Evolutionary conservation across 2,113 vertebrate species (phyloP), one percentile per base, ranked within the genome.

Genomic region (Aspidoscelis tigris): DNA sequence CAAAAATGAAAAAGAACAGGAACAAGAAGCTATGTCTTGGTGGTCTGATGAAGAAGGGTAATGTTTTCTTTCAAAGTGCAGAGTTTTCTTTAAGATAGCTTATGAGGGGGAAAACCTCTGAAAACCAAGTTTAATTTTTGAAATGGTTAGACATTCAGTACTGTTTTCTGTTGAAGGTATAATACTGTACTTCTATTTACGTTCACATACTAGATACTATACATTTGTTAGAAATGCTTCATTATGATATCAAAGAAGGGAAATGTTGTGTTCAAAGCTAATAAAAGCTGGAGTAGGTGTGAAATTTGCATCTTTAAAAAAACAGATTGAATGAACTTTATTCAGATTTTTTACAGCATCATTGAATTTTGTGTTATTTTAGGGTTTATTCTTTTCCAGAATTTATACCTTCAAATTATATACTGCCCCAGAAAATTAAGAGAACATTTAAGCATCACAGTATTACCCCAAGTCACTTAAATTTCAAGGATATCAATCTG

Each of bases 41-140:
- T 96, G 96, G 96, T 95, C 94, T n/a, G 96, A 97, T 43, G 96
- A 96, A 86, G 96, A 97, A 64, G 84, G 95, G 96, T 97, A 93
- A 93, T 50, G 20, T 24, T 14, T 89, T 39, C 2, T 12, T 0
- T n/a, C 21, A 7, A 4, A 18, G 18, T 61, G 18, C 58, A 61
- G 14, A 61, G 58, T 61, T 61, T 14, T 61, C 58, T 61, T 14
- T 61, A 61, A 61, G 58, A 61, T 61, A 61, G 55, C 8, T 55
- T 55, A 55, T 55, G 55, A 14, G 55, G 11, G 53, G 55, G 3
- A 14, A 18, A 4, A 16, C 58, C 14, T 18, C 4, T 61, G 14
- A 16, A 61, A 61, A 47, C 41, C 26, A 66, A 79, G n/a, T 78
- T 64, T 73, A 24, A 18, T 24, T 78, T 77, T 43, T n/a, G n/a